phyloP scores from a whole-genome alignment of 2,888 invertebrate genomes.

The Liopterus haemorrhoidalis region DNA sequence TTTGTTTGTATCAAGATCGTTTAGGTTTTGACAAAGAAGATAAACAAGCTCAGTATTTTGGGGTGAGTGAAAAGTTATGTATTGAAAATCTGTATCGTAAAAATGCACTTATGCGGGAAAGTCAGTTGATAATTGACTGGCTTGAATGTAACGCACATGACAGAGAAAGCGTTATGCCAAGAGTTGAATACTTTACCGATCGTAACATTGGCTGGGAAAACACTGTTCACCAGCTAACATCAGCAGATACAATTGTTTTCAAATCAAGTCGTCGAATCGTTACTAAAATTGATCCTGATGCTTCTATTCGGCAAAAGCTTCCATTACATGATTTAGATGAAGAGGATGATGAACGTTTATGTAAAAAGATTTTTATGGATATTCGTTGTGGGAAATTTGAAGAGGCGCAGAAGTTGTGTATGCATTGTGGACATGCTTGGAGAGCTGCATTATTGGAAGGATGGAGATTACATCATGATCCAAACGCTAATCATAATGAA shows the following conservation, averaged over 20 bases:
- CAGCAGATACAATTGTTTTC: slow-evolving; percentile 53
- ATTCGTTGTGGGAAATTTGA: slow-evolving; percentile 81
- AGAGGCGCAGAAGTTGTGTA: slow-evolving; percentile 76
- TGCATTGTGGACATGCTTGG: slow-evolving; percentile 87
- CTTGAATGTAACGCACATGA: slow-evolving; percentile 74
- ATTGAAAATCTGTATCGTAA: slow-evolving; percentile 54
- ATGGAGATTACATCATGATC: slow-evolving; percentile 83
- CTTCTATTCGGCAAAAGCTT: slow-evolving; percentile 70
- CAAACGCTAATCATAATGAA: slow-evolving; percentile 64
- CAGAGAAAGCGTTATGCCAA: slow-evolving; percentile 41
- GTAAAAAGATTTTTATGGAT: slow-evolving; percentile 62
- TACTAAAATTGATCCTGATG: slow-evolving; percentile 81
- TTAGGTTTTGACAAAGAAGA: slow-evolving; percentile 47
- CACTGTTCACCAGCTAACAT: slow-evolving; percentile 67
- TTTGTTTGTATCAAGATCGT: slow-evolving; percentile 77
- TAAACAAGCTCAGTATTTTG: slow-evolving; percentile 40
- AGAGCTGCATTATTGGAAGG: slow-evolving; percentile 85
- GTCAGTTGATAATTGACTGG: slow-evolving; percentile 89
- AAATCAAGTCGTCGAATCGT: slow-evolving; percentile 55
- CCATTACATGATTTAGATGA: slow-evolving; percentile 79
- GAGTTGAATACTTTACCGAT: slow-evolving; percentile 72
- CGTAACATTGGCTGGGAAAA: slow-evolving; percentile 86
- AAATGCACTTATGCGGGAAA: slow-evolving; percentile 55
- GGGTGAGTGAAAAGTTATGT: slow-evolving; percentile 55
- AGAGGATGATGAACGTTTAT: slow-evolving; percentile 65